A percentile compares a stretch with the other conserved stretches of the same genome.
Evolutionary conservation across 2,888 invertebrate species (phyloP).

Genomic region (Campoletis raptor): DNA sequence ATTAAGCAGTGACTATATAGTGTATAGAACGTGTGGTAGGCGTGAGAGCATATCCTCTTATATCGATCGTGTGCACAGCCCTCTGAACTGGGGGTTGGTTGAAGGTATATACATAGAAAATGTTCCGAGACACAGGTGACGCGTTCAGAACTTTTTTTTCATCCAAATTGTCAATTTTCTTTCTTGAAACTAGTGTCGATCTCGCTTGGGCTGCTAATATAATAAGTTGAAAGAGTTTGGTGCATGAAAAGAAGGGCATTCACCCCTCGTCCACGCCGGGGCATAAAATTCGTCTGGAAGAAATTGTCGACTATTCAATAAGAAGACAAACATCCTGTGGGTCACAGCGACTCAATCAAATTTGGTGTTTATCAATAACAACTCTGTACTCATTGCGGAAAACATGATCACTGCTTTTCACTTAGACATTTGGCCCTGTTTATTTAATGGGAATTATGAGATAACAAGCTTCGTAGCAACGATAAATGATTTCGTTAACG

Average conservation of each 20-base stretch:
- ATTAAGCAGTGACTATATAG: conserved; percentile 45
- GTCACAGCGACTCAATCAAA: background rate
- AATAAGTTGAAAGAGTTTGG: background rate
- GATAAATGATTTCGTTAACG: conserved; percentile 39
- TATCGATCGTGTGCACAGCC: conserved; percentile 61
- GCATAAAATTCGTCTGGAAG: conserved; percentile 3
- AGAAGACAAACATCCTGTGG: background rate
- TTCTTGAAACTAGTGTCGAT: conserved; percentile 23
- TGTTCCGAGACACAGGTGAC: conserved; percentile 72
- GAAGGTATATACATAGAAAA: conserved; percentile 42
- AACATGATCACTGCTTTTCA: background rate
- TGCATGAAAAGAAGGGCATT: conserved; percentile 19
- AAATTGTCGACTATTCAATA: conserved; percentile 13
- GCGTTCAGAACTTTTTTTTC: conserved; percentile 68
- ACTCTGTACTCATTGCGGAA: background rate
- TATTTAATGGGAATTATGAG: background rate
- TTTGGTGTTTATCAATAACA: conserved; percentile 6
- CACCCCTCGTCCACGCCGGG: background rate
- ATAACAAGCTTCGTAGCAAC: background rate
- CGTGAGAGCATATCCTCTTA: conserved; percentile 56
- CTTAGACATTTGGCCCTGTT: background rate
- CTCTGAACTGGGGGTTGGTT: conserved; percentile 36
- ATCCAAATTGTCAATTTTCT: conserved; percentile 74
- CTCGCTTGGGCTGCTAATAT: conserved; percentile 14
- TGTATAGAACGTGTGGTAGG: conserved; percentile 35